Evolutionary conservation across 2,113 vertebrate genomes (phyloP), one percentile per base, ranked within the genome.

Genomic region (Oenanthe melanoleuca): DNA sequence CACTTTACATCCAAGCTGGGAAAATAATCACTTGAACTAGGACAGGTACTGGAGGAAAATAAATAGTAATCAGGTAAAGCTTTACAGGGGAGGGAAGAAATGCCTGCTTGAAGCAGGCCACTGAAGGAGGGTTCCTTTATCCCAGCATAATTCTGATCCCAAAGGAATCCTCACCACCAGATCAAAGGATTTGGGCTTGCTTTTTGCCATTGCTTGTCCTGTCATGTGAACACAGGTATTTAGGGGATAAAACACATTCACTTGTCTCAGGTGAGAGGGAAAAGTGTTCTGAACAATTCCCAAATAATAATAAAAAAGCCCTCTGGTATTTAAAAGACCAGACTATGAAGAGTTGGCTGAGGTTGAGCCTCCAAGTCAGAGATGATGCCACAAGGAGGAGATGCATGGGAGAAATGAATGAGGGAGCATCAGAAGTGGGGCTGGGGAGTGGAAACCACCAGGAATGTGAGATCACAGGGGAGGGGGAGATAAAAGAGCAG

Each of bases 371-470:
- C 38, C 63, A 50, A n/a, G 31, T 61, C 50, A 89, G 50, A 79
- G 37, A 38, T 24, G 40, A n/a, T 33, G 33, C 71, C 89, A 88
- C 89, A 86, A 59, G 95, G 85, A 97, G 74, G 75, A 94, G 79
- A 84, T 89, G 42, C 20, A 19, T 34, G 33, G 20, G 25, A 78
- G 26, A 70, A 81, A 63, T 7, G 23, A 80, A 86, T 23, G 21
- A 63, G 9, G 50, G 17, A 80, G 31, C 52, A 66, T 5, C 40
- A 73, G 29, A 94, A 80, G 20, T 11, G 8, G 17, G 15, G 11
- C 23, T 77, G 50, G 50, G 56, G 29, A 57, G 2, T 25, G n/a
- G 14, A 77, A 28, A 72, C 25, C 24, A n/a, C 14, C n/a, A 80
- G 44, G 10, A 77, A 71, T 3, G 6, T 0, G 12, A 85, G 21